These are phyloP conservation scores for Pantherophis guttatus DNA, from an alignment of 2,113 vertebrate species.

Conservation along the genomic window DNA sequence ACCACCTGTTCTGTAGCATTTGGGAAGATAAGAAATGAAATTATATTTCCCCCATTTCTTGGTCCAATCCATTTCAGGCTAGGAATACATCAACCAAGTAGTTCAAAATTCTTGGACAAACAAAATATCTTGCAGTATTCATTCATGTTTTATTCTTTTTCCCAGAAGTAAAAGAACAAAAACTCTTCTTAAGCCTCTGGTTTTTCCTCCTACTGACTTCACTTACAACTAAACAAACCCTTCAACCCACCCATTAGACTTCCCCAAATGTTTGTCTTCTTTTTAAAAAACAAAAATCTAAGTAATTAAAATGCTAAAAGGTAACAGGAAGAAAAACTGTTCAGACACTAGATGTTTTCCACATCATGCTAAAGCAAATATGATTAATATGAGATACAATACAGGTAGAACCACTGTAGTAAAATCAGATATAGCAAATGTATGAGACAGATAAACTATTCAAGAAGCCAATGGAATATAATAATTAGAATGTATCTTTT, in stretches of 20 bases:
- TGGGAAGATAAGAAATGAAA: not conserved
- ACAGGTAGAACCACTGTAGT: not conserved
- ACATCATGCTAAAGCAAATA: not conserved
- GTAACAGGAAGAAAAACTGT: not conserved
- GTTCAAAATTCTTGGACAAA: not conserved
- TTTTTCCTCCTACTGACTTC: not conserved
- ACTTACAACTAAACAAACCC: not conserved
- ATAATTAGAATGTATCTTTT: not conserved
- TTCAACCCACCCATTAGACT: not conserved
- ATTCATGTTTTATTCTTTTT: not conserved
- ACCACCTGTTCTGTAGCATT: not conserved
- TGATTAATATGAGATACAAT: not conserved
- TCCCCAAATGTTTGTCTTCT: not conserved
- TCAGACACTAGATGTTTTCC: not conserved
- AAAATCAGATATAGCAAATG: not conserved
- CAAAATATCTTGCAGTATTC: not conserved
- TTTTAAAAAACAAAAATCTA: not conserved
- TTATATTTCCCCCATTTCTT: not conserved
- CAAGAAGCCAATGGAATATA: not conserved
- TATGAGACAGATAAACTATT: not conserved
- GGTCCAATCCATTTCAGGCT: not conserved
- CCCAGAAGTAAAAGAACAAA: not conserved
- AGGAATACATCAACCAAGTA: not conserved
- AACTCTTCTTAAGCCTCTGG: not conserved
- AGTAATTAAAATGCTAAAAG: not conserved